Conservation (phyloP, 1,140 invertebrate species). For the fruit fly (Drosophila melanogaster) region Release_6_plus_ISO1_MT NC_004354.4:8863001-8863500, state of each 20-base stretch:
- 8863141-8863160: constrained; percentile 48
- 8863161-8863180: constrained; percentile 24
- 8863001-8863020: constrained; percentile 69
- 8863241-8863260: constrained; percentile 46
- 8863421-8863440: constrained; percentile 74
- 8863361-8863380: constrained; percentile 60
- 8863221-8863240: constrained; percentile 80
- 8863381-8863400: constrained; percentile 73
- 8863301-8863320: constrained; percentile 62
- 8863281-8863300: constrained; percentile 63
- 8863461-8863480: constrained; percentile 10
- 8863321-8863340: constrained; percentile 4
- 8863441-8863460: constrained; percentile 28
- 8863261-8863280: constrained; percentile 31
- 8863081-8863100: constrained; percentile 1
- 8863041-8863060: constrained; percentile 71
- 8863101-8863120: background rate
- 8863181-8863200: constrained; percentile 72
- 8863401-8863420: constrained; percentile 82
- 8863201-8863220: constrained; percentile 80
- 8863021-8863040: constrained; percentile 30
- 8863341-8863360: constrained; percentile 36
- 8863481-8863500: background rate
- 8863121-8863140: constrained; percentile 1
- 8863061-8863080: constrained; percentile 47